Evolutionary conservation across 2,888 invertebrate genomes (phyloP).

Genomic region (Deroplatys truncata): DNA sequence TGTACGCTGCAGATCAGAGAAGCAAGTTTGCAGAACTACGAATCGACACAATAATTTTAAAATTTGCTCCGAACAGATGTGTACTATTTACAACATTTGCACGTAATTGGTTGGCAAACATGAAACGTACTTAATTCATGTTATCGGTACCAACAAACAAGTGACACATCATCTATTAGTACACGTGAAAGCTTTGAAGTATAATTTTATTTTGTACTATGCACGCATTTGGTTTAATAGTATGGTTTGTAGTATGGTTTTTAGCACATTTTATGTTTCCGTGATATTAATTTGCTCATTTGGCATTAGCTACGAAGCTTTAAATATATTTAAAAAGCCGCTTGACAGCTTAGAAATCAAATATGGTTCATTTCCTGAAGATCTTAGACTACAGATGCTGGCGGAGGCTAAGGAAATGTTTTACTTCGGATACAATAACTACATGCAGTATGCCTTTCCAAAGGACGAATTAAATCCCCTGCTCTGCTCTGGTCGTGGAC

Average conservation of each 20-base stretch:
- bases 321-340: slow-evolving; percentile 38
- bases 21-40: too few species aligned
- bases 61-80: too few species aligned
- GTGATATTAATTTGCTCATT: not conserved
- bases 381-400: slow-evolving; percentile 40
- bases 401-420: slow-evolving; percentile 51
- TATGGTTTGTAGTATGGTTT: not conserved
- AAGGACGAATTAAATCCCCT: slow-evolving; percentile 60
- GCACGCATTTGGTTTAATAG: not conserved
- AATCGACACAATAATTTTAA: too few species aligned
- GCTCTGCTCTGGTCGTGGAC: slow-evolving; percentile 56
- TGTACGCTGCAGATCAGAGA: too few species aligned
- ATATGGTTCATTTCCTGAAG: slow-evolving; percentile 44
- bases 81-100: too few species aligned
- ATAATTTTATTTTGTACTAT: not conserved
- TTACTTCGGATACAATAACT: slow-evolving; percentile 56
- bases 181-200: not conserved
- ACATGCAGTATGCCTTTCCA: slow-evolving; percentile 60
- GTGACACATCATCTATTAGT: not conserved
- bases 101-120: too few species aligned
- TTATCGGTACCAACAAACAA: not conserved
- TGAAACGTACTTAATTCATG: not conserved
- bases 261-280: not conserved
- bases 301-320: slow-evolving; percentile 19
- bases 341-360: slow-evolving; percentile 39